Percentiles rank a stretch among this genome's conserved stretches.
phyloP scores from a whole-genome alignment of 2,113 vertebrate genomes.

The Xenus cinereus region DNA sequence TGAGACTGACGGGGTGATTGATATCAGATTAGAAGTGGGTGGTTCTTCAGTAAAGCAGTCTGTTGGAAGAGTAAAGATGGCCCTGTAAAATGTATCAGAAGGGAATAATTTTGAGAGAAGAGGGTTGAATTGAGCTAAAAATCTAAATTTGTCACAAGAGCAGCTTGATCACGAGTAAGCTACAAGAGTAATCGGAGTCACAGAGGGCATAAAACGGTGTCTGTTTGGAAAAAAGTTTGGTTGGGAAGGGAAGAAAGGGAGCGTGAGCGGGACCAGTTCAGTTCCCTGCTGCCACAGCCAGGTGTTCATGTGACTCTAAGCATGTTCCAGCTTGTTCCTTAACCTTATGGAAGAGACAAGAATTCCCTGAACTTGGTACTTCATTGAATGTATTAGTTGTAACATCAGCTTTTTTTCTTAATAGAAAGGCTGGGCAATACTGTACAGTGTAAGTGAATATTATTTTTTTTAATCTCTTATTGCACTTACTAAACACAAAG shows the following conservation, averaged over 20 bases:
- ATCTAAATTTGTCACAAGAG: not conserved
- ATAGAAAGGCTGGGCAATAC: constrained; percentile 67
- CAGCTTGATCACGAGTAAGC: not conserved
- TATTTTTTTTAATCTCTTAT: not conserved
- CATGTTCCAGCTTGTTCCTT: not conserved
- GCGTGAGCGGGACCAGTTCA: not conserved
- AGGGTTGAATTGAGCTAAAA: not conserved
- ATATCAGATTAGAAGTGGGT: not conserved
- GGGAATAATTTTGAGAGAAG: not conserved
- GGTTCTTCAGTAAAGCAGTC: not conserved
- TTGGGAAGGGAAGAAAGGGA: not conserved
- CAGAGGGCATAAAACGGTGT: not conserved
- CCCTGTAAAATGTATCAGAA: not conserved
- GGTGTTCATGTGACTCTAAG: not conserved
- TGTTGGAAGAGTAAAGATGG: not conserved
- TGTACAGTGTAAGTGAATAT: constrained; percentile 63
- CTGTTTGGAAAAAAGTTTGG: not conserved
- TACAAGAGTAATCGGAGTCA: not conserved
- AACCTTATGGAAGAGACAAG: not conserved
- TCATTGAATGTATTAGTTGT: constrained; percentile 13
- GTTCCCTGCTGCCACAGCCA: not conserved
- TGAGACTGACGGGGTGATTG: not conserved
- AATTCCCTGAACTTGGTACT: not conserved
- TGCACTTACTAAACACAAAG: constrained; percentile 33
- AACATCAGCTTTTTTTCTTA: constrained; percentile 48